Conservation (phyloP, 2,888 invertebrate species). For the Hecatera dysodea region DNA sequence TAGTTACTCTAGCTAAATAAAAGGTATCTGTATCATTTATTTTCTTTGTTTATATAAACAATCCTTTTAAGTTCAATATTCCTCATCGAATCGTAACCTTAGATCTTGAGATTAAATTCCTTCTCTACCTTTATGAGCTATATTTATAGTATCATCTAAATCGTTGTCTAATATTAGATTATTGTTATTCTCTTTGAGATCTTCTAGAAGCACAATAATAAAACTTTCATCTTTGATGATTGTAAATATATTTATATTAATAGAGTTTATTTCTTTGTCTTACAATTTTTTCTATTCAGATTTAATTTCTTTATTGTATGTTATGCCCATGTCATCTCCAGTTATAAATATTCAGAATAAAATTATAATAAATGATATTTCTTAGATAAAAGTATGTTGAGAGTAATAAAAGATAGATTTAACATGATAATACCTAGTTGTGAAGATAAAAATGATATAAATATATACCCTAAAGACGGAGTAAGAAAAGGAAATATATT, state of each 20-base stretch:
- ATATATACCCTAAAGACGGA: not conserved
- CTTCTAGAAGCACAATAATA: not conserved
- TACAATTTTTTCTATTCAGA: not conserved
- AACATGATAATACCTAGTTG: no score
- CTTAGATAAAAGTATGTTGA: no score
- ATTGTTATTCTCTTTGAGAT: conserved; percentile 8
- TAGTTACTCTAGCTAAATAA: conserved; percentile 1
- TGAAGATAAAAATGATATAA: not conserved
- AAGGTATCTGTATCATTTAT: not conserved
- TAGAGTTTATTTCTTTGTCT: not conserved
- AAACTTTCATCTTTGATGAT: not conserved
- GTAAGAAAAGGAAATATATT: not conserved
- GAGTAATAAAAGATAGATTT: no score
- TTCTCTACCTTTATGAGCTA: conserved; percentile 7
- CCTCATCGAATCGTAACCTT: not conserved
- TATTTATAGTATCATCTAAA: conserved; percentile 21
- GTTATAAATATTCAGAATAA: no score
- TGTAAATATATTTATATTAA: not conserved
- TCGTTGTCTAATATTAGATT: conserved; percentile 6
- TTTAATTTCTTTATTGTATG: not conserved
- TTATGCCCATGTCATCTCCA: no score
- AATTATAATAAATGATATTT: no score
- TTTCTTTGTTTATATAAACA: conserved; percentile 10
- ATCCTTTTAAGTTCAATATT: conserved; percentile 8
- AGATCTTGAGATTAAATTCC: conserved; percentile 30